phyloP scores from a whole-genome alignment of 2,888 invertebrate species.

The Hypsopygia costalis region DNA sequence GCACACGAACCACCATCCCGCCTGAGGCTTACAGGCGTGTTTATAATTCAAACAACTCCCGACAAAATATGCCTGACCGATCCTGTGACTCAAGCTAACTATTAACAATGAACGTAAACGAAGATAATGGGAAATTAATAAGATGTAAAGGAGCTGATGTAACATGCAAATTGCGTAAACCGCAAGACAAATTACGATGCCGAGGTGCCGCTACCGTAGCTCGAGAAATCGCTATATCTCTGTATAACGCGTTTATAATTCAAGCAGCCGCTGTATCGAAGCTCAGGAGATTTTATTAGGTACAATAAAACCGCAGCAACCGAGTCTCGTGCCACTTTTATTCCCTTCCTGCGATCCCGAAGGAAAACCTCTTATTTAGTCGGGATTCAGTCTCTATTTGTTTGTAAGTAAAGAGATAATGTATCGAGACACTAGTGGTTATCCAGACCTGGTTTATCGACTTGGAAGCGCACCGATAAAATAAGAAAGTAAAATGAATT shows the following conservation, averaged over 20 bases:
- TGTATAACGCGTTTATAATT: slow-evolving; percentile 39
- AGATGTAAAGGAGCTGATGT: slow-evolving; percentile 29
- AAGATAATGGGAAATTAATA: slow-evolving; percentile 8
- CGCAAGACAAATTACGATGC: slow-evolving; percentile 46
- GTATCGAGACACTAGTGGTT: slow-evolving; percentile 23
- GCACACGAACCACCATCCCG: slow-evolving; percentile 51
- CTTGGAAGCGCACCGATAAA: slow-evolving; percentile 14
- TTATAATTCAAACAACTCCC: slow-evolving; percentile 38
- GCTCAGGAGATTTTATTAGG: slow-evolving; percentile 46
- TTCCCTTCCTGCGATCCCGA: slow-evolving; percentile 27
- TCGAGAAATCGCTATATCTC: slow-evolving; percentile 20
- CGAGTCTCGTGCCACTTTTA: slow-evolving; percentile 38
- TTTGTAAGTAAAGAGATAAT: slow-evolving; percentile 39
- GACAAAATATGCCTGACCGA: slow-evolving; percentile 22
- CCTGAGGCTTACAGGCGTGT: slow-evolving; percentile 29
- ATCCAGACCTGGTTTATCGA: slow-evolving; percentile 28
- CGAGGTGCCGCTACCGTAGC: slow-evolving; percentile 24
- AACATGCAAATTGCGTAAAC: slow-evolving; percentile 41
- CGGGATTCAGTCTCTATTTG: slow-evolving; percentile 42
- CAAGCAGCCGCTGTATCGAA: slow-evolving; percentile 35
- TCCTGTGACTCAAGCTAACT: not conserved
- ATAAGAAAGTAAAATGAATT: slow-evolving; percentile 18
- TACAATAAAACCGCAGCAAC: slow-evolving; percentile 39
- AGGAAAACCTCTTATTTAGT: slow-evolving; percentile 43
- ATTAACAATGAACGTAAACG: slow-evolving; percentile 2